These are phyloP conservation scores for Rhabdornis inornatus DNA, from an alignment of 2,113 vertebrate species.

Conservation along the genomic window DNA sequence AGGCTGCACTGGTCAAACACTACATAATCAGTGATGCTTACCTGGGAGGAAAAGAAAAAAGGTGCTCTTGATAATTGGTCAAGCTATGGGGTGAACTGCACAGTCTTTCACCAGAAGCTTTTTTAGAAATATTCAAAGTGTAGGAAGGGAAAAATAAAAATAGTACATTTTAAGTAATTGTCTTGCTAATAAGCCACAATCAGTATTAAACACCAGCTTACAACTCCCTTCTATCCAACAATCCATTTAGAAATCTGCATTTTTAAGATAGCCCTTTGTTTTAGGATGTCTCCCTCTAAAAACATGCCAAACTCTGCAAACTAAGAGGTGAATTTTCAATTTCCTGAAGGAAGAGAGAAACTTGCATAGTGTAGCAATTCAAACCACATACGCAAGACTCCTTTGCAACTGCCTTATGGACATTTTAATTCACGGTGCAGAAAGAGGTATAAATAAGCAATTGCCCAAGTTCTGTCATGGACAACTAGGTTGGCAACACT, in stretches of 20 bases:
- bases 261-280: not conserved
- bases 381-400: not conserved
- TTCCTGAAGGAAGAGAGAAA: not conserved
- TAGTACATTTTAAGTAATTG: not conserved
- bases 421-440: not conserved
- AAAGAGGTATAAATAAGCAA: not conserved
- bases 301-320: not conserved
- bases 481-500: not conserved
- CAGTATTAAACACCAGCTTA: not conserved
- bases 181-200: not conserved
- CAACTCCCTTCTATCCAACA: not conserved
- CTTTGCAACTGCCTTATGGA: not conserved
- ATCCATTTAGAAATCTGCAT: not conserved
- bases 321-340: not conserved
- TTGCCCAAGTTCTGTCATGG: not conserved
- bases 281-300: not conserved
- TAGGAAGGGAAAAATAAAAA: not conserved
- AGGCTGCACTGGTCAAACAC: constrained; percentile 94
- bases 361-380: not conserved
- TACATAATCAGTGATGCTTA: constrained; percentile 96
- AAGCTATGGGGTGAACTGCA: not conserved
- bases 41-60: constrained; percentile 65
- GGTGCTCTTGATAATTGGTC: not conserved
- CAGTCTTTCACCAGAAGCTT: not conserved
- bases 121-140: not conserved